Evolutionary conservation across 2,888 invertebrate species (phyloP), one percentile per base, ranked within the genome.

Genomic region (Mimachlamys varia): DNA sequence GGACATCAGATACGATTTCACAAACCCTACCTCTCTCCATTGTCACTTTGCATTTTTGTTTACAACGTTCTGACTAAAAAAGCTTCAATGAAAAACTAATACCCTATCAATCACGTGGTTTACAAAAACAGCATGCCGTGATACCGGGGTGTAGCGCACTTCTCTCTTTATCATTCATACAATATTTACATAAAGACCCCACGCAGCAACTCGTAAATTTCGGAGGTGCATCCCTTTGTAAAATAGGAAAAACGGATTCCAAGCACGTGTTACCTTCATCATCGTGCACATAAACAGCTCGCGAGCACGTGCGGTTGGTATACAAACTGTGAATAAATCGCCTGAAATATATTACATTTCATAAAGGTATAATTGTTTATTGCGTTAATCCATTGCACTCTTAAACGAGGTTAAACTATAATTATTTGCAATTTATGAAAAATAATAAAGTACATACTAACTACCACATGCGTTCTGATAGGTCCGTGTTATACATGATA

Each of bases 221-320:
- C 22, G 27, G 17, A 33, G 33, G 27, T 33, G 76, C 76, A 76
- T 76, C 76, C 76, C 33, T 76, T 76, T 27, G 76, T 76, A 76
- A 76, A 76, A 33, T 76, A 33, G 33, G 76, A 33, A 76, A 76
- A 76, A 76, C 0, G 76, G 27, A 27, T 76, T 27, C 33, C 76
- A 27, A 15, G 76, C 76, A 76, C 76, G 76, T 76, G 76, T 76
- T 76, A 33, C 76, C 76, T 76, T 76, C 76, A 76, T 76, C 76
- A 33, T 27, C n/a, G 33, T 27, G 33, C 76, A 76, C 33, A 76
- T n/a, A 76, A 27, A 27, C 15, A 76, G 76, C 76, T 27, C 33
- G 76, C 12, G 76, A 76, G 76, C 76, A 76, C 33, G 76, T 76
- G 27, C 76, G 33, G 76, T 76, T 7, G 22, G 62, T 62, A 10